phyloP scores from a whole-genome alignment of 1,140 invertebrate species.

The Eupeodes corollae region DNA sequence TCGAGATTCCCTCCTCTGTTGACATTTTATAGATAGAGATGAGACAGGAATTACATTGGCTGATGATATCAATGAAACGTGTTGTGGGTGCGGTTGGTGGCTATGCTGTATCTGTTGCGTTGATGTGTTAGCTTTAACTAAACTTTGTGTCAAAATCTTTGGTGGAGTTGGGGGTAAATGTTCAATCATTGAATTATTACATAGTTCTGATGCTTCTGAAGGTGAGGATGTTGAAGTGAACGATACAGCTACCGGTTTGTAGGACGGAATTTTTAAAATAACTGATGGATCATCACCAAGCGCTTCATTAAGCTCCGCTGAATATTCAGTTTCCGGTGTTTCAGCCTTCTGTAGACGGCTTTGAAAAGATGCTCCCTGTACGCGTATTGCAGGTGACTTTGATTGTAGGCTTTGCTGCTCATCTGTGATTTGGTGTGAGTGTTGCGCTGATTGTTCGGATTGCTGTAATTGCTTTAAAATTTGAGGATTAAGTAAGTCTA shows the following conservation, averaged over 20 bases:
- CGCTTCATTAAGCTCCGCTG: slow-evolving; percentile 39
- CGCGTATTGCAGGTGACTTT: no score
- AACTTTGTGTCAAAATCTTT: slow-evolving; percentile 6
- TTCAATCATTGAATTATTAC: no score
- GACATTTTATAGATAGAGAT: slow-evolving; percentile 24
- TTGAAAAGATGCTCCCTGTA: slow-evolving; percentile 12
- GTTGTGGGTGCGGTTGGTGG: slow-evolving; percentile 14
- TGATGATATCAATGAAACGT: slow-evolving; percentile 7
- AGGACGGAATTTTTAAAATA: slow-evolving; percentile 88
- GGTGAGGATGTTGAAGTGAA: slow-evolving; percentile 35
- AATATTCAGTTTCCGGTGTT: slow-evolving; percentile 32
- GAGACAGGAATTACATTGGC: slow-evolving; percentile 6
- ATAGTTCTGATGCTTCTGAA: not conserved
- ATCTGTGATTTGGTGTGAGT: slow-evolving; percentile 9
- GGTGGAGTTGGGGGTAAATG: slow-evolving; percentile 21
- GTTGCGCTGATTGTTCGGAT: slow-evolving; percentile 7
- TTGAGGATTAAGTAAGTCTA: not conserved
- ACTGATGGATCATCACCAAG: slow-evolving; percentile 44
- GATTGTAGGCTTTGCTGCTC: slow-evolving; percentile 4
- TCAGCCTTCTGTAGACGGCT: slow-evolving; percentile 35
- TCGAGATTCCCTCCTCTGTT: slow-evolving; percentile 35
- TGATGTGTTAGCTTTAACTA: slow-evolving; percentile 6
- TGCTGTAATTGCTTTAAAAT: slow-evolving; percentile 14
- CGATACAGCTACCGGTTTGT: slow-evolving; percentile 56
- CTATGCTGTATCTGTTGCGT: slow-evolving; percentile 9